phyloP scores from a whole-genome alignment of 23 tunicate species.

The Styela clava region DNA sequence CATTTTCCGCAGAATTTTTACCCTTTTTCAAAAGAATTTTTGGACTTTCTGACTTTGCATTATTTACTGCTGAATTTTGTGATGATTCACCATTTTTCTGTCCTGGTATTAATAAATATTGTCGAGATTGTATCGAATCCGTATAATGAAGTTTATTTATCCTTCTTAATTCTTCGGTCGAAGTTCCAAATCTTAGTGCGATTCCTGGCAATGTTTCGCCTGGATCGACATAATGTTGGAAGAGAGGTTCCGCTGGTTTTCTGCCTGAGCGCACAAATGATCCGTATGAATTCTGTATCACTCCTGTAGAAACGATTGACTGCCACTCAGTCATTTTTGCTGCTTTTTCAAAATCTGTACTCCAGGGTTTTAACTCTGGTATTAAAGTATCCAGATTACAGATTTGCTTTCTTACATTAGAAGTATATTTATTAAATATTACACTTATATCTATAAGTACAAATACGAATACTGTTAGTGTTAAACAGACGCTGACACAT shows the following conservation, averaged over 20 bases:
- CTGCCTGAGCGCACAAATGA: conserved; percentile 49
- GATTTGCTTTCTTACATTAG: no score
- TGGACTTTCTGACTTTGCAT: not conserved
- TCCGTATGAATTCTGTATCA: conserved; percentile 57
- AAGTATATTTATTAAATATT: no score
- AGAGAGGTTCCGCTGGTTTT: conserved; percentile 32
- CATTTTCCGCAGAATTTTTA: not conserved
- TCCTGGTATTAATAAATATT: conserved; percentile 50
- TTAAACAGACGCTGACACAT: no score
- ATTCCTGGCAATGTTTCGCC: conserved; percentile 76
- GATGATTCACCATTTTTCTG: not conserved
- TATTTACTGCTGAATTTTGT: not conserved
- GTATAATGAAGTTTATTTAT: conserved; percentile 64
- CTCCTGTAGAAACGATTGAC: conserved; percentile 49
- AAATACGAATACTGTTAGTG: no score
- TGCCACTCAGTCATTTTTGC: conserved; percentile 85
- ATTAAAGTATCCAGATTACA: no score
- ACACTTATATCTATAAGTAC: no score
- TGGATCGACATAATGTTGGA: conserved; percentile 44
- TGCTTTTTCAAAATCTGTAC: no score
- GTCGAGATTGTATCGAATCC: conserved; percentile 51
- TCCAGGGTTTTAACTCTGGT: no score
- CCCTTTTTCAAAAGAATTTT: not conserved
- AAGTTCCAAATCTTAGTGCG: conserved; percentile 50
- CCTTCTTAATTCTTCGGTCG: conserved; percentile 67